phyloP scores from a whole-genome alignment of 2,888 invertebrate genomes.

The Caenorhabditis zanzibari region DNA sequence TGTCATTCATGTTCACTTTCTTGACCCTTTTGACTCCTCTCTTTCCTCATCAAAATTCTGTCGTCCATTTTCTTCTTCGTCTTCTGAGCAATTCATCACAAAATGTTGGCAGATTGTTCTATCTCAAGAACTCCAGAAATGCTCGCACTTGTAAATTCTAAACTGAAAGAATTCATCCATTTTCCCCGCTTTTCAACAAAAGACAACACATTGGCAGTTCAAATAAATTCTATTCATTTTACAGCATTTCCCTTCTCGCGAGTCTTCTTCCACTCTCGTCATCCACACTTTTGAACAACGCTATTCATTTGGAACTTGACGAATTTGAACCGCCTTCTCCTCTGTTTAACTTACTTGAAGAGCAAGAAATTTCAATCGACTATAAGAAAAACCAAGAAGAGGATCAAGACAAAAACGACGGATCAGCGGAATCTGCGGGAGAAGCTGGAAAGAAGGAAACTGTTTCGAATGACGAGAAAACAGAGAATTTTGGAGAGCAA shows the following conservation, averaged over 20 bases:
- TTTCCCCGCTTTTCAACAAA: slow-evolving; percentile 19
- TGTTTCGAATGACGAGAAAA: slow-evolving; percentile 6
- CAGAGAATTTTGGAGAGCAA: not conserved
- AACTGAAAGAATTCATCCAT: slow-evolving; percentile 30
- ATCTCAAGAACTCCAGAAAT: slow-evolving; percentile 8
- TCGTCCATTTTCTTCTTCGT: slow-evolving; percentile 19
- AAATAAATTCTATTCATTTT: slow-evolving; percentile 49
- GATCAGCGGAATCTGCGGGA: slow-evolving; percentile 15
- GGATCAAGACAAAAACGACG: not conserved
- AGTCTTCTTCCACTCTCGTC: slow-evolving; percentile 51
- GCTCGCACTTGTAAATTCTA: slow-evolving; percentile 12
- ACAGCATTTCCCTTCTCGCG: slow-evolving; percentile 55
- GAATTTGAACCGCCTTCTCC: slow-evolving; percentile 28
- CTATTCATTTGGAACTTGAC: slow-evolving; percentile 38
- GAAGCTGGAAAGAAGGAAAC: not conserved
- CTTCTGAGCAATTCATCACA: slow-evolving; percentile 42
- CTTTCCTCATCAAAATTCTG: slow-evolving; percentile 43
- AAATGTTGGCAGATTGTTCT: slow-evolving; percentile 45
- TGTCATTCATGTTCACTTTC: slow-evolving; percentile 41
- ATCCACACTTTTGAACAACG: slow-evolving; percentile 28
- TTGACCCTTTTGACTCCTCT: slow-evolving; percentile 31
- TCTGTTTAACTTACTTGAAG: slow-evolving; percentile 25
- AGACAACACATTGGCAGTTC: slow-evolving; percentile 19
- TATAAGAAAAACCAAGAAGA: not conserved
- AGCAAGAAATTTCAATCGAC: not conserved